phyloP scores from a whole-genome alignment of 2,113 vertebrate genomes.

The Chionodraco myersi region DNA sequence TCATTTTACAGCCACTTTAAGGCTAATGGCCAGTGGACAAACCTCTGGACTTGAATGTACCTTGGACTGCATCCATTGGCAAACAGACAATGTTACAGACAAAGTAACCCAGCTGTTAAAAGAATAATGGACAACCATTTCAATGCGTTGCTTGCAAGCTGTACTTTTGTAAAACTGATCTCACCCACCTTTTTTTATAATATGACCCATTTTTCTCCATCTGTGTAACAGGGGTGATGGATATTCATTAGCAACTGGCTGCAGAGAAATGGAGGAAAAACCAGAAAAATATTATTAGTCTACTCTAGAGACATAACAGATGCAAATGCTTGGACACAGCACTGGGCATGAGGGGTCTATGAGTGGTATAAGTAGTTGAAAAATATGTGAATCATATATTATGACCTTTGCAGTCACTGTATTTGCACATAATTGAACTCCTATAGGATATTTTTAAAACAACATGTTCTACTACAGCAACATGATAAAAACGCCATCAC shows the following conservation, averaged over 20 bases:
- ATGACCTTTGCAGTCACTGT: slow-evolving; percentile 12
- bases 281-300: neutral
- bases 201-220: slow-evolving; percentile 5
- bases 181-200: neutral
- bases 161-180: neutral
- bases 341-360: neutral
- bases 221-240: neutral
- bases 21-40: neutral
- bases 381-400: slow-evolving; percentile 30
- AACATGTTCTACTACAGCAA: neutral
- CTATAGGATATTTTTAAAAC: neutral
- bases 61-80: neutral
- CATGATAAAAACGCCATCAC: slow-evolving; percentile 1
- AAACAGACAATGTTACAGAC: neutral
- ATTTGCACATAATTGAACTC: slow-evolving; percentile 31
- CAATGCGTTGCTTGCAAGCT: neutral
- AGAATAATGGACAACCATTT: neutral
- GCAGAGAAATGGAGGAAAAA: slow-evolving; percentile 1
- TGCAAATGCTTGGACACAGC: neutral
- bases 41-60: neutral
- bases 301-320: neutral
- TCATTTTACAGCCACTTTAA: too few relatives aligned
- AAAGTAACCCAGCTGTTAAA: neutral
- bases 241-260: neutral
- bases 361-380: slow-evolving; percentile 36